Evolutionary conservation across 2,113 vertebrate species (phyloP), one percentile per base, ranked within the genome.

Genomic region (Numida meleagris): DNA sequence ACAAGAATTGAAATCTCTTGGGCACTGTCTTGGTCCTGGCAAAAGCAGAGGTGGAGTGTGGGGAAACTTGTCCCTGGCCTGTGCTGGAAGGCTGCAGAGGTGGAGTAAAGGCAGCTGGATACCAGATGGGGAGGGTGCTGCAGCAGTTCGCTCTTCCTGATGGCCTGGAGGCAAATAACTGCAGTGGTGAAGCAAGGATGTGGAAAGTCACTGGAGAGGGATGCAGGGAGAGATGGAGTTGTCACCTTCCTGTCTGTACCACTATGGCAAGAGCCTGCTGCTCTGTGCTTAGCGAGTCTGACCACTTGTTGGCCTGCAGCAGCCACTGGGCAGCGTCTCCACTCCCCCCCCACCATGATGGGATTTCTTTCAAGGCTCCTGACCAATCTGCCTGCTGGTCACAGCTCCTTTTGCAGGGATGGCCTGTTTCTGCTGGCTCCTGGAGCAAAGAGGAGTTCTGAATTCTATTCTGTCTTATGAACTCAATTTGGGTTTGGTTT

Each of bases 201-300:
- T 2, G 1, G 12, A 34, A 89, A 20, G 5, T 80, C 58, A 17
- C 40, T 9, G 8, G 21, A 25, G 42, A 65, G 8, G 46, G 59
- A 10, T 33, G 15, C 2, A 31, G 55, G 12, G 23, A 10, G 6
- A 42, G 46, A 5, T 31, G 17, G 38, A n/a, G 8, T 34, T 63
- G 57, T 33, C 46, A 25, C 8, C 7, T 81, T 34, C 11, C 17
- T 0, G 0, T 31, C 43, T 18, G 20, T 20, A 6, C 27, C 13
- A 2, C 14, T 46, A 46, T 23, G 36, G 24, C 58, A 7, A 29
- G 43, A 23, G 23, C 53, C 38, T 25, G 16, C 27, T 38, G 11
- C 59, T 70, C 68, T 7, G n/a, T 21, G 33, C 7, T 1, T 62
- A 38, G 33, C 20, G 13, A 14, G 9, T 18, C n/a, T 62, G 53